phyloP scores from a whole-genome alignment of 2,113 vertebrate species.

The Gavia stellata region DNA sequence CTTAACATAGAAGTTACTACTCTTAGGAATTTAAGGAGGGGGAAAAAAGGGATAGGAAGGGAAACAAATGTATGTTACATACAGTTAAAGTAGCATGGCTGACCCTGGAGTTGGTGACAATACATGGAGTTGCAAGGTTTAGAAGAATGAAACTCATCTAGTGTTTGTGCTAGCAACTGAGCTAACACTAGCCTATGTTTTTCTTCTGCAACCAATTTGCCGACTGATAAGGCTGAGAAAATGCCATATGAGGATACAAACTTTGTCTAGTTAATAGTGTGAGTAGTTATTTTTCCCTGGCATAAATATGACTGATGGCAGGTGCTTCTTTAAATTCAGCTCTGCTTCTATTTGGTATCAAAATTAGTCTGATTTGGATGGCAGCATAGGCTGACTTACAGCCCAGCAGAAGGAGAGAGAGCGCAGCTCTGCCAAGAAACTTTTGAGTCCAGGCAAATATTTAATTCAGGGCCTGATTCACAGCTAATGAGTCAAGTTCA shows the following conservation, averaged over 20 bases:
- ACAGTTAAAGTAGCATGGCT: background rate
- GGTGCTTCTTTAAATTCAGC: background rate
- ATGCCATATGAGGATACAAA: background rate
- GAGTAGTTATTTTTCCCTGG: background rate
- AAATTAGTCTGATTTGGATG: background rate
- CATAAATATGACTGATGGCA: background rate
- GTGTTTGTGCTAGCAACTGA: background rate
- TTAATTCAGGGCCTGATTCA: background rate
- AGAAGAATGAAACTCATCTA: background rate
- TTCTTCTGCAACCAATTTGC: background rate
- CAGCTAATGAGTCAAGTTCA: background rate
- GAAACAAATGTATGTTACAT: background rate
- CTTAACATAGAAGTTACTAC: background rate
- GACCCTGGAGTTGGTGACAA: background rate
- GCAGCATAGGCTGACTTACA: background rate
- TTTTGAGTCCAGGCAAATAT: background rate
- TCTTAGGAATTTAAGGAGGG: background rate
- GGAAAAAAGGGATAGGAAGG: fast-evolving
- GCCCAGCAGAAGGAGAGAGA: background rate
- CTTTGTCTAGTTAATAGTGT: background rate
- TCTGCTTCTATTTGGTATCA: background rate
- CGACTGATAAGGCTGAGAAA: background rate
- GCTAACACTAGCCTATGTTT: background rate
- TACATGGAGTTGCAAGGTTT: background rate
- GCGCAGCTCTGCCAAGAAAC: background rate